Conservation (phyloP, 2,797 vertebrate genomes). For the Pyrrhura leucotis region DNA sequence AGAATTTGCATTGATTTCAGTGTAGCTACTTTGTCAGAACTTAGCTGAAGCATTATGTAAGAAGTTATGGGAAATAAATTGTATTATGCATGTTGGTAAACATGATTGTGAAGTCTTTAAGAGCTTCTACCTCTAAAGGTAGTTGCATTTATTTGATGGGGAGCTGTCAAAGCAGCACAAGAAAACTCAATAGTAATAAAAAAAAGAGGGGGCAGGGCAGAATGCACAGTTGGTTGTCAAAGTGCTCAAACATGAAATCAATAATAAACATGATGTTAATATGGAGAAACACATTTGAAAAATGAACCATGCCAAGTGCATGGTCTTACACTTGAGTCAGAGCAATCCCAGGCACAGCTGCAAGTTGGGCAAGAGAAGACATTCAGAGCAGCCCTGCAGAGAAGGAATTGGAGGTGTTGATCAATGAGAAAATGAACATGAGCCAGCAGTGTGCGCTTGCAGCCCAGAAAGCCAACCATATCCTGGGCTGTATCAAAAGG, state of each 20-base stretch:
- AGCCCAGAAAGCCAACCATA: too few species aligned
- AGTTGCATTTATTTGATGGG: background rate
- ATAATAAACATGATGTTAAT: background rate
- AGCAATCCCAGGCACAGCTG: too few species aligned
- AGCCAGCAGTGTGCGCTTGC: too few species aligned
- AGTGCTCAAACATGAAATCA: fast-evolving
- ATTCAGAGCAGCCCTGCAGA: too few species aligned
- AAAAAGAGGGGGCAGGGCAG: background rate
- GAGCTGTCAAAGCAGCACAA: background rate
- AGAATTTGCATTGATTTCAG: background rate
- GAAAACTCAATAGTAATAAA: background rate
- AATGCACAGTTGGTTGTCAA: background rate
- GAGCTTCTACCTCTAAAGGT: background rate
- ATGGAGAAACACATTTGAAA: background rate
- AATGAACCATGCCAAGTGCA: background rate
- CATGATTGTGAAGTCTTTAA: background rate
- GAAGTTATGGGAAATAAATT: background rate
- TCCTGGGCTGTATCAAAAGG: too few species aligned
- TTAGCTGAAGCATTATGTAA: background rate
- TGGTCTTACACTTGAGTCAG: too few species aligned
- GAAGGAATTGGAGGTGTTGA: too few species aligned
- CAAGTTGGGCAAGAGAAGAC: too few species aligned
- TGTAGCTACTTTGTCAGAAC: background rate
- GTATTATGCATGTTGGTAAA: background rate
- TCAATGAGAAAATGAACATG: too few species aligned